phyloP scores from a whole-genome alignment of 35 echinoderm and acorn worm genomes.

The Ophioderma brevispina region DNA sequence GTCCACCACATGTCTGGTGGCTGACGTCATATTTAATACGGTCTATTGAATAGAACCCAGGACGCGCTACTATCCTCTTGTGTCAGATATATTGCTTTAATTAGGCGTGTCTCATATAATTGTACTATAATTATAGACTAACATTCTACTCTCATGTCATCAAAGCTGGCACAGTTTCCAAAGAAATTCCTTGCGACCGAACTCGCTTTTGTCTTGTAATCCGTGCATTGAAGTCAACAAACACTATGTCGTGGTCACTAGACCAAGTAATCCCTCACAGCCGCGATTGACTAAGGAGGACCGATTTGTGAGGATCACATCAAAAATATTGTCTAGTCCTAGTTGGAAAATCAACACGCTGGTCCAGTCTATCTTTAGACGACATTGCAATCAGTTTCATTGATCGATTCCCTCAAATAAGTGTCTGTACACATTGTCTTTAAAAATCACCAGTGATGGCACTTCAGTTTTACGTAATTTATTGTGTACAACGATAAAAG shows the following conservation, averaged over 20 bases:
- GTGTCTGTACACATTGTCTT: too few relatives aligned
- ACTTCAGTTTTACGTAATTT: too few relatives aligned
- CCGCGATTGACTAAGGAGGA: background rate
- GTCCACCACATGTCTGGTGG: too few relatives aligned
- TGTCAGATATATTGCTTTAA: too few relatives aligned
- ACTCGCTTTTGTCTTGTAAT: background rate
- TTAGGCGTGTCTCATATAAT: too few relatives aligned
- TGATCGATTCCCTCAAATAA: background rate
- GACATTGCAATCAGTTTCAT: background rate
- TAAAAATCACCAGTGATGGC: too few relatives aligned
- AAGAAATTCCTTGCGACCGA: background rate
- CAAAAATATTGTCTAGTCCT: conserved; percentile 13
- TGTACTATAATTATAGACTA: too few relatives aligned
- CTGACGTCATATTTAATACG: too few relatives aligned
- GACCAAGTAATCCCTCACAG: conserved; percentile 1
- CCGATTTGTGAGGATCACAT: conserved; percentile 7
- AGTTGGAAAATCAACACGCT: conserved; percentile 13
- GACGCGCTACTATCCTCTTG: too few relatives aligned
- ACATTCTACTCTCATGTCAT: background rate
- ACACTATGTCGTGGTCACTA: conserved; percentile 17
- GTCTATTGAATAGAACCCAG: too few relatives aligned
- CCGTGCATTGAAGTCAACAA: background rate
- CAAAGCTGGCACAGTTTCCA: background rate
- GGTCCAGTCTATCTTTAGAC: background rate
- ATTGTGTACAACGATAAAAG: too few relatives aligned